Conservation (phyloP, 2,113 vertebrate genomes). For the Macrotis lagotis region DNA sequence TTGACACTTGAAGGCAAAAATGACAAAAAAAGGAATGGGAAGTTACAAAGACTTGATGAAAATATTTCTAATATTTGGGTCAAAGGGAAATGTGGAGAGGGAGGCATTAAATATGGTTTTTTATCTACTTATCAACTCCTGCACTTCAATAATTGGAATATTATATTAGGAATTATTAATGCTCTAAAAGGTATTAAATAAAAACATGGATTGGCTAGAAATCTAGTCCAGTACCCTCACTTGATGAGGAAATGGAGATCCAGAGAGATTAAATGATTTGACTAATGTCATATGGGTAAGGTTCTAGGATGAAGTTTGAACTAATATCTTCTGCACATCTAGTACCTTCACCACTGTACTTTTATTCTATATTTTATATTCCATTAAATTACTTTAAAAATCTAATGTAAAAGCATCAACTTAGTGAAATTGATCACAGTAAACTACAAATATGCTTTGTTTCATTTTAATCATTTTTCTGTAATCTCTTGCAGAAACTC, state of each 20-base stretch:
- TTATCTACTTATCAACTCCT: too few species aligned
- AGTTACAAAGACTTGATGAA: not conserved
- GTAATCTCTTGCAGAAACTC: not conserved
- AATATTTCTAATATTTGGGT: not conserved
- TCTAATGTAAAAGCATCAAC: not conserved
- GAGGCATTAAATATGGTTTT: too few species aligned
- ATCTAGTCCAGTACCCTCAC: not conserved
- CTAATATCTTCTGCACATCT: not conserved
- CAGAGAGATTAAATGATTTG: not conserved
- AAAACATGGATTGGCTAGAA: not conserved
- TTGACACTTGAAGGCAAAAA: not conserved
- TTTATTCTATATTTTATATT: not conserved
- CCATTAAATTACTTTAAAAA: not conserved
- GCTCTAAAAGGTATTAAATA: not conserved
- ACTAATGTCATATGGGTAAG: not conserved
- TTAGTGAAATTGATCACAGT: not conserved
- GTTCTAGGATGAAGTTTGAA: not conserved
- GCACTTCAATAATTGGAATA: too few species aligned
- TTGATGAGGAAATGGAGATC: not conserved
- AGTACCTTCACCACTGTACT: not conserved
- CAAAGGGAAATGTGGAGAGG: not conserved
- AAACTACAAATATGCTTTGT: not conserved
- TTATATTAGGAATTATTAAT: too few species aligned
- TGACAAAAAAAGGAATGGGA: not conserved
- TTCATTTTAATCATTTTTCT: not conserved